Base-by-base conservation (phyloP, 2,797 vertebrate species). In the Alfaro cultratus region DNA sequence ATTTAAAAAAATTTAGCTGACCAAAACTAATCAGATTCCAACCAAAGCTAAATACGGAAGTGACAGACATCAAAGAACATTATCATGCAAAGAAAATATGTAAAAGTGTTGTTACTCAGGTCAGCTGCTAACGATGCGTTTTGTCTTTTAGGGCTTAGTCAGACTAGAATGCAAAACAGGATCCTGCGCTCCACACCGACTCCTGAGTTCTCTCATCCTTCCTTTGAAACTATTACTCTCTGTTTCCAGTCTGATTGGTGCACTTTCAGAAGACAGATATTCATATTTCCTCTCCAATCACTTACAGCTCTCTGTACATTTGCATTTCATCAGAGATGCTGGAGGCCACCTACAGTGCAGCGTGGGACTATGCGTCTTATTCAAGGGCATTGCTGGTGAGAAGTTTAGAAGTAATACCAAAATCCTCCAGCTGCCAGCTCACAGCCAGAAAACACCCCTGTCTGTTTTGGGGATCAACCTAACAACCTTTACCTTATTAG, bases 401-500 rank as follows among this genome's bases (percentile, higher is more conserved):
- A 93, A 94, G 88, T 93, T 93, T 90, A 85, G 86, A 92, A 92
- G 88, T 91, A 90, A 90, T 81, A 93, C 85, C 87, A 80, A 82
- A 88, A 89, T 91, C 88, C 90, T 93, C 89, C 92, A 93, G 90
- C 90, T 93, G 90, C 90, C 91, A 92, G 90, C 92, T 91, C 90
- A 90, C 92, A 93, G 91, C 85, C 85, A 93, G 93, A 87, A 86
- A 93, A 92, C 87, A 89, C 93, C 87, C 87, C 90, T 81, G 93
- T 94, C 92, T 94, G 93, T 74, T 89, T 89, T 47, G 85, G 93
- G 91, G 91, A 93, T 94, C 94, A 92, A 93, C 91, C 94, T 92
- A 79, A 90, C 93, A 94, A 92, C 94, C 94, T 94, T 91, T 91
- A 89, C 91, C 93, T 94, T 94, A 94, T 94, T 92, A 94, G 92